Conservation (phyloP, 35 echinoderm and acorn worm species). For the Apostichopus parvimensis region DNA sequence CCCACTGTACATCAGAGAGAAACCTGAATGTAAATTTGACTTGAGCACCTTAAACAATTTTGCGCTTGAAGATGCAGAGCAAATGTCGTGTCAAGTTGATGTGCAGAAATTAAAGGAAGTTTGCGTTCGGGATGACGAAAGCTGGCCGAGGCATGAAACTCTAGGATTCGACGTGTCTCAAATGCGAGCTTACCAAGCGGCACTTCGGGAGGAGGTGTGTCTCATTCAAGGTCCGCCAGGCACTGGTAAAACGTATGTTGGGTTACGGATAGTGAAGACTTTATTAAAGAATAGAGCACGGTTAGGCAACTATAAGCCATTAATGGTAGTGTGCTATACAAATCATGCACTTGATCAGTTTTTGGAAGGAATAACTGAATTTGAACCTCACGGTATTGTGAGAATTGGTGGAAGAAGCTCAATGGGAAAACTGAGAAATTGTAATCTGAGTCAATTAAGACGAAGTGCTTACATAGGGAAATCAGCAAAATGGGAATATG, state of each 20-base stretch:
- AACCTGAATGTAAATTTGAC: conserved; percentile 6
- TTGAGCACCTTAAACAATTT: conserved; percentile 6
- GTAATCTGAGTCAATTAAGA: conserved; percentile 14
- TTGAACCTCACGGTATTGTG: conserved; percentile 55
- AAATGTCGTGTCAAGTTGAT: neutral
- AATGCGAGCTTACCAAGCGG: conserved; percentile 57
- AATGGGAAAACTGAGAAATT: conserved; percentile 29
- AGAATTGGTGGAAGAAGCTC: conserved; percentile 66
- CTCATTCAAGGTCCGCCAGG: conserved; percentile 86
- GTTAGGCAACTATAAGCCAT: conserved; percentile 55
- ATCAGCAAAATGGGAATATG: neutral
- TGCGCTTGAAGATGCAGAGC: too few relatives aligned
- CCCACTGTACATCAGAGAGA: conserved; percentile 38
- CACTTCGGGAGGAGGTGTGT: conserved; percentile 68
- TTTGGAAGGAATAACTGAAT: conserved; percentile 73
- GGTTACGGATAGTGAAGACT: conserved; percentile 70
- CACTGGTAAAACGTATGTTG: conserved; percentile 87
- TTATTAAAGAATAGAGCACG: conserved; percentile 53
- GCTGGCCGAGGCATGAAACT: conserved; percentile 60
- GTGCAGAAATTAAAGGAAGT: neutral
- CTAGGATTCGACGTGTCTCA: conserved; percentile 67
- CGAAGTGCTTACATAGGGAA: neutral
- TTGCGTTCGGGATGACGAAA: neutral
- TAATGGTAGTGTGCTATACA: conserved; percentile 78
- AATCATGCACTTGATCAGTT: conserved; percentile 88